Percentiles rank a stretch among this genome's conserved stretches.
phyloP scores from a whole-genome alignment of 92 coral and sea anemone species.

The Diadumene lineata region DNA sequence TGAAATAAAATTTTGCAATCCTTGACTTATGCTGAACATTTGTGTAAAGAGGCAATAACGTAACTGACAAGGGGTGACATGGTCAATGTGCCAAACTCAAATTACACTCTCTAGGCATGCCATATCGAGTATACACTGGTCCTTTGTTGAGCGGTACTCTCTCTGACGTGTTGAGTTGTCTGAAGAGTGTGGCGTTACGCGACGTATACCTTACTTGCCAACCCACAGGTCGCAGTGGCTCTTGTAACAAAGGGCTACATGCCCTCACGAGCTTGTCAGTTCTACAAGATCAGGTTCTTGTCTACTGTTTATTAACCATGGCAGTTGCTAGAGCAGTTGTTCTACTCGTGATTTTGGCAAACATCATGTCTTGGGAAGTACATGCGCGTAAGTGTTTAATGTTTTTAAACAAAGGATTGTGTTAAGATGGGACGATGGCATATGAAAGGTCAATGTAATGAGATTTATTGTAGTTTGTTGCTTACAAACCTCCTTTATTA shows the following conservation, averaged over 20 bases:
- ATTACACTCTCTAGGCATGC: conserved; percentile 22
- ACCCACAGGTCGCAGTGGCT: conserved; percentile 27
- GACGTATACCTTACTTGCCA: conserved; percentile 14
- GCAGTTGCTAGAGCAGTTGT: conserved; percentile 20
- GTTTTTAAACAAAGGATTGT: conserved; percentile 1
- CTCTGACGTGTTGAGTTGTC: conserved; percentile 17
- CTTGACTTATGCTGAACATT: neutral
- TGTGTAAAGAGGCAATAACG: neutral
- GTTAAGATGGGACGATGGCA: conserved; percentile 7
- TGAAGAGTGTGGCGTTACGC: conserved; percentile 35
- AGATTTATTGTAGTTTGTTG: conserved; percentile 13
- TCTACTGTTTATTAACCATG: conserved; percentile 15
- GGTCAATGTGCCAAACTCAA: conserved; percentile 13
- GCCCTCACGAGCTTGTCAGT: conserved; percentile 20
- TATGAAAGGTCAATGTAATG: conserved; percentile 29
- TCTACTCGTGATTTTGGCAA: conserved; percentile 15
- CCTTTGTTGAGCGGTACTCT: conserved; percentile 19
- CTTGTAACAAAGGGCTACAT: conserved; percentile 15
- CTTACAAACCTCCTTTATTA: conserved; percentile 9
- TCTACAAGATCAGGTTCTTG: conserved; percentile 11
- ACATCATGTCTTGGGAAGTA: conserved; percentile 16
- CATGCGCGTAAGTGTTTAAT: conserved; percentile 24
- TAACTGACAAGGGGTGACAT: neutral
- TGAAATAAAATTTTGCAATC: neutral
- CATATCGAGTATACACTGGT: conserved; percentile 25